Percentiles rank a stretch among this genome's conserved stretches.
These are phyloP conservation scores for Tyto alba DNA, from an alignment of 2,113 vertebrate genomes.

Conservation along the genomic window DNA sequence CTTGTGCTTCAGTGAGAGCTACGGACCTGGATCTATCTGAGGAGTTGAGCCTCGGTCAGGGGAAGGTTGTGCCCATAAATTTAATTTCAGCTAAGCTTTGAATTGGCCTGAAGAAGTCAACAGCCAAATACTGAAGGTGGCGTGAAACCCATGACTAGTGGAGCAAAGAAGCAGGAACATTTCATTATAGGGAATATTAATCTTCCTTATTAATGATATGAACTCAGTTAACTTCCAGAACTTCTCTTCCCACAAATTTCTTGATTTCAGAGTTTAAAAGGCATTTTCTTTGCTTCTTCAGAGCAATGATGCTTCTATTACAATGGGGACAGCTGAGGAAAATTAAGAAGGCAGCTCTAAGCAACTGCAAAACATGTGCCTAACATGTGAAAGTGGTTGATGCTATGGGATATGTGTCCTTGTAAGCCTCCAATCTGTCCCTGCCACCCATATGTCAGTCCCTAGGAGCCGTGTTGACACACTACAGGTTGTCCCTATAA, in stretches of 20 bases:
- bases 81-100: neutral
- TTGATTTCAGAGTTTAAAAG: neutral
- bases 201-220: too few species aligned
- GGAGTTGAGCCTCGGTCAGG: neutral
- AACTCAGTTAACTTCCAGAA: neutral
- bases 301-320: neutral
- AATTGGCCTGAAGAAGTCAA: neutral
- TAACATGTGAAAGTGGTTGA: neutral
- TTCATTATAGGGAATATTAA: neutral
- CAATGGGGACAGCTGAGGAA: neutral
- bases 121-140: neutral
- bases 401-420: neutral
- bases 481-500: neutral
- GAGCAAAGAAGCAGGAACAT: neutral
- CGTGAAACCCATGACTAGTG: neutral
- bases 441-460: rapidly evolving
- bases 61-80: neutral
- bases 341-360: neutral
- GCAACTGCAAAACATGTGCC: neutral
- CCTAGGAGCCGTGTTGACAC: neutral
- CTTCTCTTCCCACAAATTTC: neutral
- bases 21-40: rapidly evolving
- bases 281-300: neutral
- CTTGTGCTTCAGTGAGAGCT: neutral
- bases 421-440: neutral